Evolutionary conservation across 1,140 invertebrate genomes (phyloP), one percentile per base, ranked within the genome.

Genomic region (Cyclina sinensis): DNA sequence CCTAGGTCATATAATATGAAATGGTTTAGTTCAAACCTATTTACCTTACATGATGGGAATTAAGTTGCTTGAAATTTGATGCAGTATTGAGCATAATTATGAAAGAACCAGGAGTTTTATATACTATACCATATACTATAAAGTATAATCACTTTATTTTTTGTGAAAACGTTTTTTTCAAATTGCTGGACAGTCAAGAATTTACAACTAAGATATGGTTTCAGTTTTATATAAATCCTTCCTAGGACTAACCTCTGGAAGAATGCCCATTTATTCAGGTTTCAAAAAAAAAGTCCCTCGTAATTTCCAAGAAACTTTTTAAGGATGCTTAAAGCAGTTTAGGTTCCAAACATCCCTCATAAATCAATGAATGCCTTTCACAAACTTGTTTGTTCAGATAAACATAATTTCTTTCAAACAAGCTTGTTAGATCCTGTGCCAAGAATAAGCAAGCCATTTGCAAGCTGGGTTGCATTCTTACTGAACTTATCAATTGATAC

Each of bases 291-390:
- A n/a, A 7, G n/a, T 5, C 24, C 57, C 39, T 12, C 54, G 54
- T 78, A 51, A 78, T 78, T 78, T 78, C 27, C 48, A 32, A 12
- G 46, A 78, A 21, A 11, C 3, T 78, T 78, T 78, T 78, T 54
- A 24, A 54, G 54, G 74, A 78, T 78, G 74, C 27, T 51, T 35
- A 37, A 57, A 78, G 46, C 18, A 5, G 21, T 18, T 35, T 3
- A 78, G 3, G 48, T 78, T 78, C 30, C 24, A 48, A 54, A 54
- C 74, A 54, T 78, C 1, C 35, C 73, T 24, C 27, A 18, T 78
- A 24, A 78, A 70, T 51, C 48, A 9, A 32, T 1, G 3, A 48
- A 54, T 27, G 24, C 54, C 48, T 1, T 57, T 18, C 43, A 78
- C 54, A 48, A 76, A 76, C 30, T 27, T 76, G 73, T 48, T 78